Percentiles rank a stretch among this genome's conserved stretches.
phyloP scores from a whole-genome alignment of 1,140 invertebrate genomes.

The Oncopodura yosiiana region DNA sequence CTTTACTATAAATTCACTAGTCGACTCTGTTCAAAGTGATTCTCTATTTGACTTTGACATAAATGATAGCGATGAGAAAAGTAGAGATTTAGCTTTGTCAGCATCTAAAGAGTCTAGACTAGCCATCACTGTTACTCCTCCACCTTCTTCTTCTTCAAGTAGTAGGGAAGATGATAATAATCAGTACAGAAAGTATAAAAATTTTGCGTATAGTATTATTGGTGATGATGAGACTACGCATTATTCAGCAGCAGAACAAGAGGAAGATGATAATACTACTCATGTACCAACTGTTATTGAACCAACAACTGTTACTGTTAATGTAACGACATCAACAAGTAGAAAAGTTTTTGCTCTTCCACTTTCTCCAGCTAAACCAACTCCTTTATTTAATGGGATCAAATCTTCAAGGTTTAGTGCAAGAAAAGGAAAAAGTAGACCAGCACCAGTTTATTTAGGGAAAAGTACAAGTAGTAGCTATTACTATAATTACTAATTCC shows the following conservation, averaged over 20 bases:
- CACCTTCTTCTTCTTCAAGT: constrained; percentile 6
- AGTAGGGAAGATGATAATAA: not conserved
- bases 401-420: not conserved
- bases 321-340: not conserved
- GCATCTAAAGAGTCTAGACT: constrained; percentile 17
- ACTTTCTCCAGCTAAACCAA: not conserved
- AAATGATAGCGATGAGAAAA: not conserved
- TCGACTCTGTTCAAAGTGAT: constrained; percentile 10
- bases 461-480: not conserved
- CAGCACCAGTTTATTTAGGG: constrained; percentile 12
- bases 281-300: not conserved
- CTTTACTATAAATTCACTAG: not conserved
- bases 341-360: too few species aligned
- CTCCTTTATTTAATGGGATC: not conserved
- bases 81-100: constrained; percentile 17
- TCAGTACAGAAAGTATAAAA: too few species aligned
- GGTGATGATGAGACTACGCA: not conserved
- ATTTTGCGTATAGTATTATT: too few species aligned
- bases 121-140: constrained; percentile 32
- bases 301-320: not conserved
- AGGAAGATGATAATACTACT: not conserved
- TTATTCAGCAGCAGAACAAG: not conserved
- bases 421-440: not conserved
- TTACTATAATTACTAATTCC: not conserved
- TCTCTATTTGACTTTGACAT: constrained; percentile 1